Evolutionary conservation across 2,113 vertebrate genomes (phyloP), one percentile per base, ranked within the genome.

Genomic region (Brachirus orientalis): DNA sequence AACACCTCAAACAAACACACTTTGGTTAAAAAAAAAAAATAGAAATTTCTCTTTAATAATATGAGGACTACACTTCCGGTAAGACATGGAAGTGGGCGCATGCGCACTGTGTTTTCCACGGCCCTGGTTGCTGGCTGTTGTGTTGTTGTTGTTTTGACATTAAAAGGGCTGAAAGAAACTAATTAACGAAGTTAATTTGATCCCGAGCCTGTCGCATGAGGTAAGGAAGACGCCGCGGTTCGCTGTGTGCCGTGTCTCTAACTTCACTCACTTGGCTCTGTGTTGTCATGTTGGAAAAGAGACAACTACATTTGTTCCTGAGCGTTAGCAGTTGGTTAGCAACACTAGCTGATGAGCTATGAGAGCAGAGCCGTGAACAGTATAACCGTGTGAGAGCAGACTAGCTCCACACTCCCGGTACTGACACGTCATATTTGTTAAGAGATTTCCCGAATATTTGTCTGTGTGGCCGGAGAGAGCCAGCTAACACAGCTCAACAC

Each of bases 101-200:
- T 91, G 90, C 86, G 91, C 84, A 88, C 83, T 88, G 10, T 80
- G 77, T 80, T 82, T 80, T 79, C 36, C 56, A 60, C 77, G 83
- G 90, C 80, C 89, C 84, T 66, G 33, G 44, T 68, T 69, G 43
- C 53, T 80, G 37, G 64, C 38, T 38, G 82, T 76, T 71, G 57
- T 82, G 77, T 76, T 91, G 83, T 85, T 89, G 58, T 79, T 77
- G 62, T 73, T 87, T 74, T 86, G 47, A 85, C 65, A 46, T 66
- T 57, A 51, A 66, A 13, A 63, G 54, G 59, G 51, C 33, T 60
- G 55, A 78, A 80, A 82, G 41, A 75, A 5, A 46, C 73, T 40
- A 72, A 56, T 16, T 61, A 12, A 60, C 33, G 22, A 80, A 79
- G 52, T 62, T 69, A 69, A 46, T 17, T 48, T 38, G 64, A 71